Percentiles rank a stretch among this genome's conserved stretches.
Evolutionary conservation across 2,888 invertebrate species (phyloP).

Genomic region (Danaus chrysippus): DNA sequence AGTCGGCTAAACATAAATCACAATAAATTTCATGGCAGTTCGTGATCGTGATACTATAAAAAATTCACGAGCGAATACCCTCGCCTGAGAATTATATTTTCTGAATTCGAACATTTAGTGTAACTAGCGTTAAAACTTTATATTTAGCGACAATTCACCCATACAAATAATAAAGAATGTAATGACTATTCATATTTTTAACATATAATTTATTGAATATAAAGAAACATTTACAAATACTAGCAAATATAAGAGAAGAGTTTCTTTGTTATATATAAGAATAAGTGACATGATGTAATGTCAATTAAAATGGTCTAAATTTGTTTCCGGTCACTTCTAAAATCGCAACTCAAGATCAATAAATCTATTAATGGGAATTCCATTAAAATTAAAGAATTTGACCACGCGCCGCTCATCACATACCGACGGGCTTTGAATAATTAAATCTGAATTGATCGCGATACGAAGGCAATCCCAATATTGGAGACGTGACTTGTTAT

Average conservation of each 20-base stretch:
- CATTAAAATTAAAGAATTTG: conserved; percentile 19
- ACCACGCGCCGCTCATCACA: conserved; percentile 19
- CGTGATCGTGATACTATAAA: not conserved
- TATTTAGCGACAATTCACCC: too few relatives aligned
- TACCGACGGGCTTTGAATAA: conserved; percentile 27
- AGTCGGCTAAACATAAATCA: not conserved
- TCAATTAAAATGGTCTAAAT: too few relatives aligned
- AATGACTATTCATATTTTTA: too few relatives aligned
- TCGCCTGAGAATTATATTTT: not conserved
- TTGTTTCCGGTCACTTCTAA: not conserved
- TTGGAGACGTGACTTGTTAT: conserved; percentile 58
- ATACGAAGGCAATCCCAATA: conserved; percentile 66
- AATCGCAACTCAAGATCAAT: not conserved
- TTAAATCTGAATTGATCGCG: conserved; percentile 54
- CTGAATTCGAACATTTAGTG: not conserved
- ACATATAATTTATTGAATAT: too few relatives aligned
- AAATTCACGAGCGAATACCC: not conserved
- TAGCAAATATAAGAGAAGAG: too few relatives aligned
- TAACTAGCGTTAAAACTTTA: too few relatives aligned
- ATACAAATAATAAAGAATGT: too few relatives aligned
- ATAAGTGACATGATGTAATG: too few relatives aligned
- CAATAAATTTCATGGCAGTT: not conserved
- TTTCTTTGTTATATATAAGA: too few relatives aligned
- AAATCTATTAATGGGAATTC: conserved; percentile 11
- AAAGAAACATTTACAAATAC: too few relatives aligned